These are phyloP conservation scores for Tiaroga cobitis DNA, from an alignment of 2,797 vertebrate genomes.

Conservation along the genomic window DNA sequence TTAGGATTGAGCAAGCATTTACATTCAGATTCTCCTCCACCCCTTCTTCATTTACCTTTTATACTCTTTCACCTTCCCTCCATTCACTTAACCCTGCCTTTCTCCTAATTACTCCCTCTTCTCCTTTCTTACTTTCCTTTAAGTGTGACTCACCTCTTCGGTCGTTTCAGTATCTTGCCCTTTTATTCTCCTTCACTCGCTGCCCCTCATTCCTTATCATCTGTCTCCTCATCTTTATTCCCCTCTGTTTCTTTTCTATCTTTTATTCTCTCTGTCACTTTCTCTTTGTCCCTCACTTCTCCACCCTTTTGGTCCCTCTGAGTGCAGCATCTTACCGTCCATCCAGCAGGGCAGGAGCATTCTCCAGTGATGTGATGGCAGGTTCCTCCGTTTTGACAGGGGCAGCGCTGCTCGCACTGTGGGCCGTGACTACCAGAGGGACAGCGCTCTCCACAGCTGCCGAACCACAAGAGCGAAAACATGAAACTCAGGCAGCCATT, in stretches of 20 bases:
- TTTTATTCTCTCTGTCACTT: constrained; percentile 20
- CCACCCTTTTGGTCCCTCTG: constrained; percentile 6
- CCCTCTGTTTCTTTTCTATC: constrained; percentile 18
- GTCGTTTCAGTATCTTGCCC: not conserved
- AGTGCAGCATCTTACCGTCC: constrained; percentile 84
- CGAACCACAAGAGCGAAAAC: constrained; percentile 43
- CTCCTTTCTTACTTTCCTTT: constrained; percentile 28
- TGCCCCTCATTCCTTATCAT: constrained; percentile 33
- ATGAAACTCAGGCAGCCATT: constrained; percentile 34
- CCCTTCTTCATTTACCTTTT: constrained; percentile 34
- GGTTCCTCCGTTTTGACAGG: constrained; percentile 94
- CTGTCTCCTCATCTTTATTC: constrained; percentile 21
- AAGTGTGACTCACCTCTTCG: constrained; percentile 39
- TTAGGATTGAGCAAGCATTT: constrained; percentile 16
- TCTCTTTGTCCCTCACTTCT: constrained; percentile 16
- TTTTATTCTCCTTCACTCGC: constrained; percentile 42
- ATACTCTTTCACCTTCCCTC: constrained; percentile 15
- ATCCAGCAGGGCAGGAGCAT: constrained; percentile 92
- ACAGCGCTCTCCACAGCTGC: constrained; percentile 93
- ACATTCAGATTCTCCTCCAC: constrained; percentile 39
- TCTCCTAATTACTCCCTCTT: constrained; percentile 52
- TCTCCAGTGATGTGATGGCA: constrained; percentile 98
- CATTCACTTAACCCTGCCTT: constrained; percentile 48
- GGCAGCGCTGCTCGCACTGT: constrained; percentile 94
- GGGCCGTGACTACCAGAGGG: constrained; percentile 93